Evolutionary conservation across 2,888 invertebrate genomes (phyloP), one percentile per base, ranked within the genome.

Genomic region (Eremobia ochroleuca): DNA sequence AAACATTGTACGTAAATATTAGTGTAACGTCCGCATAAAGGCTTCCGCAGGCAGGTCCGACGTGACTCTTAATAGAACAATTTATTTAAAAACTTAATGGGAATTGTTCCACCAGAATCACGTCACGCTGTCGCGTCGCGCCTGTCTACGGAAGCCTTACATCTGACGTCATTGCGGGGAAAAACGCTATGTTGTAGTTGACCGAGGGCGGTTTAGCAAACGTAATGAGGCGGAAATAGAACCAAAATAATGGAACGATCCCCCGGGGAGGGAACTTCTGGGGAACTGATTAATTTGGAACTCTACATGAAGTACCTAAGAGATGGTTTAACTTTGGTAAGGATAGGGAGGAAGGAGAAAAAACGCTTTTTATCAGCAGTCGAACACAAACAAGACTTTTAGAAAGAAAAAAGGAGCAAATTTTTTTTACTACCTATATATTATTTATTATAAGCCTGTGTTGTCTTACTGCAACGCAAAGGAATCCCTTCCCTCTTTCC

Each of bases 1-100:
- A 76, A 85, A 81, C 70, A 82, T 46, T 64, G 67, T 40, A 37
- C 9, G 49, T 70, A 76, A 84, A 83, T 58, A 73, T 83, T 79
- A 64, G 28, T 52, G 1, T 11, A 69, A 31, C 28, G 67, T 4
- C 34, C 55, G 15, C 28, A 46, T 34, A 71, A 70, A 31, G 31
- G 31, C 55, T 21, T 6, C n/a, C 6, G 6, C 1, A 37, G n/a
- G n/a, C 34, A n/a, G 21, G 21, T n/a, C 37, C 21, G 6, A 34
- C n/a, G 18, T 0, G 31, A 34, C 18, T 67, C 21, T 46, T 21
- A 13, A 15, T 49, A 55, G 4, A 68, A 37, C 21, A 37, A 11
- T 34, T 52, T 52, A 34, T 6, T n/a, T 52, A 18, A 34, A 49
- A 5, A 18, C 18, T 67, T n/a, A 25, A 34, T 11, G 21, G 52